phyloP scores from a whole-genome alignment of 2,888 invertebrate genomes.

The Eurois occulta region DNA sequence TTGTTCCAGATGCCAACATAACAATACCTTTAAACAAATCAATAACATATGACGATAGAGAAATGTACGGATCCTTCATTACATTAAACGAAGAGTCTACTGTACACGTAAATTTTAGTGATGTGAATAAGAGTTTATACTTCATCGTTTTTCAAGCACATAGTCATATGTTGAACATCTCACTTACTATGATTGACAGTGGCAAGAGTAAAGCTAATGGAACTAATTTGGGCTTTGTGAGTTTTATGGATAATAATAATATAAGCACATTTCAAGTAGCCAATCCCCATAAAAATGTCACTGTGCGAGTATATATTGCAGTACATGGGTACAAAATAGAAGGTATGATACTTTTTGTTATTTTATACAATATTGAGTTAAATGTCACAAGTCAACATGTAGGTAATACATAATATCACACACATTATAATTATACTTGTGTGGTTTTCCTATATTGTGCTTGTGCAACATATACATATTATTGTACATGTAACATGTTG shows the following conservation, averaged over 20 bases:
- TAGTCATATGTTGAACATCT: conserved; percentile 89
- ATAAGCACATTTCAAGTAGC: conserved; percentile 81
- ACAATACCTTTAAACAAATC: conserved; percentile 80
- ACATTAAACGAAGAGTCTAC: conserved; percentile 74
- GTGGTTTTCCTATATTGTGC: not conserved
- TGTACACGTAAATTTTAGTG: conserved; percentile 80
- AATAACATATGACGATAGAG: conserved; percentile 73
- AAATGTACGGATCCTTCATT: conserved; percentile 78
- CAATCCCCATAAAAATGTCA: conserved; percentile 80
- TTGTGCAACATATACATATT: not conserved
- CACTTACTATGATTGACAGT: conserved; percentile 86
- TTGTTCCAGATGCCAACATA: conserved; percentile 78
- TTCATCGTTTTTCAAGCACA: conserved; percentile 93
- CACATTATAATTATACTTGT: not conserved
- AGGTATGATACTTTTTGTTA: conserved; percentile 81
- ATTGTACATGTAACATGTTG: not conserved
- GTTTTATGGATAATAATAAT: conserved; percentile 71
- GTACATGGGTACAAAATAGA: conserved; percentile 87
- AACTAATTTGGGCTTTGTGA: conserved; percentile 91
- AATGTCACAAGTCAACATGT: not conserved
- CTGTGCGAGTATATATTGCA: conserved; percentile 85
- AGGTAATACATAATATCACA: not conserved
- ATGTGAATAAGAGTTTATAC: conserved; percentile 84
- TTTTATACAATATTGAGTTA: not conserved
- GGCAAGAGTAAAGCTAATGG: conserved; percentile 82